Percentiles rank a stretch among this genome's conserved stretches.
Evolutionary conservation across 2,113 vertebrate genomes (phyloP).

Genomic region (Natator depressus): DNA sequence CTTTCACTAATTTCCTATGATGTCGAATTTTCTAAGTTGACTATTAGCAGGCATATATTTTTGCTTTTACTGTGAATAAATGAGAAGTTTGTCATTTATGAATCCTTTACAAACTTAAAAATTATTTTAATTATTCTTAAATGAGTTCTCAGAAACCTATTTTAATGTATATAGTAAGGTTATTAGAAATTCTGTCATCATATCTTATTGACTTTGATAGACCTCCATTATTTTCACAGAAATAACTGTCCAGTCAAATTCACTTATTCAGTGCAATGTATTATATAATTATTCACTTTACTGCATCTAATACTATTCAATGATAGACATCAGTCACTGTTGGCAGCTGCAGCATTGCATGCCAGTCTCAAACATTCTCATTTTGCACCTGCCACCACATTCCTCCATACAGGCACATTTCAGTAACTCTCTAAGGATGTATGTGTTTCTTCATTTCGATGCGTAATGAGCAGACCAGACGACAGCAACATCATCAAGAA

Average conservation of each 20-base stretch:
- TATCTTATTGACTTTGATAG: background rate
- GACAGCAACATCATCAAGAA: background rate
- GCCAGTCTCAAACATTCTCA: background rate
- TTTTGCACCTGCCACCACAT: background rate
- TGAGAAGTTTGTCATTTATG: accelerated
- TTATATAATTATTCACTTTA: background rate
- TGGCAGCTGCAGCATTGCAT: background rate
- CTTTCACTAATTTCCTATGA: background rate
- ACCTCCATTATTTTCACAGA: background rate
- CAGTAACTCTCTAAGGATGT: background rate
- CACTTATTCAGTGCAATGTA: background rate
- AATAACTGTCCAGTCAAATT: background rate
- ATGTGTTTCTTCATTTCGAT: background rate
- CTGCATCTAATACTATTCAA: background rate
- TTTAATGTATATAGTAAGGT: background rate
- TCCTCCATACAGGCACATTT: background rate
- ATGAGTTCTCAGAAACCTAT: background rate
- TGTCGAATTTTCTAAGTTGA: background rate
- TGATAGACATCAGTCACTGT: background rate
- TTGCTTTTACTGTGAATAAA: background rate
- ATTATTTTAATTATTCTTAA: background rate
- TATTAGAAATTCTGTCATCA: background rate
- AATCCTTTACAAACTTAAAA: background rate
- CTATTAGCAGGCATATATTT: background rate
- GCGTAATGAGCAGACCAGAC: background rate